Evolutionary conservation across 2,113 vertebrate genomes (phyloP).

Genomic region (Menura novaehollandiae): DNA sequence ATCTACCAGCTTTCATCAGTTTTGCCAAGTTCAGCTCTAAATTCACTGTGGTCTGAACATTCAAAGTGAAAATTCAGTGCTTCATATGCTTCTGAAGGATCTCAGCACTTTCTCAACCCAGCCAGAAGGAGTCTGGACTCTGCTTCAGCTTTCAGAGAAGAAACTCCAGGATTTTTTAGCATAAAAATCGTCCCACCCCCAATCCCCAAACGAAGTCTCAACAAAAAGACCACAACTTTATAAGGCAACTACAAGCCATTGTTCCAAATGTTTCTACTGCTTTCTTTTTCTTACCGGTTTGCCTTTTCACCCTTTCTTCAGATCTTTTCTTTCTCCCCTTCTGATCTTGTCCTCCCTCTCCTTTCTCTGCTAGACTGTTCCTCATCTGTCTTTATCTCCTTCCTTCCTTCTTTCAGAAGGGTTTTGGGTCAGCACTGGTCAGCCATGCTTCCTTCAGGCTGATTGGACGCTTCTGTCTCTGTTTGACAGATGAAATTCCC

Average conservation of each 20-base stretch:
- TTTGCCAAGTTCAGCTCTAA: neutral
- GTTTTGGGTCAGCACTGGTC: neutral
- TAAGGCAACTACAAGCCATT: neutral
- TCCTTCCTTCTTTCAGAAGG: neutral
- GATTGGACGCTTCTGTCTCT: conserved; percentile 22
- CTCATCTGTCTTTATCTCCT: neutral
- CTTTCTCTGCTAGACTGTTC: neutral
- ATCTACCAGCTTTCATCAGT: neutral
- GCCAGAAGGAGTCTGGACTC: neutral
- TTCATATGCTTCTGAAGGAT: neutral
- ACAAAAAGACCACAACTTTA: neutral
- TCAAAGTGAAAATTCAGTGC: neutral
- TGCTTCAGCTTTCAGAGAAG: neutral
- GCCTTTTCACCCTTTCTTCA: neutral
- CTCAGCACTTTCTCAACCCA: neutral
- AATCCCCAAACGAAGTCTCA: neutral
- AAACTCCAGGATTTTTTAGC: neutral
- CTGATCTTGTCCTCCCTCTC: neutral
- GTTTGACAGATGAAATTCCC: conserved; percentile 51
- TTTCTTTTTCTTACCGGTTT: neutral
- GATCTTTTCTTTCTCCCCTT: neutral
- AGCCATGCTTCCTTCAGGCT: conserved; percentile 5
- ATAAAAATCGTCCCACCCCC: neutral
- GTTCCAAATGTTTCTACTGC: neutral
- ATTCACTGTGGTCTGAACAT: neutral